Conservation (phyloP, 2,888 invertebrate genomes). For the Hydropsyche betteni region DNA sequence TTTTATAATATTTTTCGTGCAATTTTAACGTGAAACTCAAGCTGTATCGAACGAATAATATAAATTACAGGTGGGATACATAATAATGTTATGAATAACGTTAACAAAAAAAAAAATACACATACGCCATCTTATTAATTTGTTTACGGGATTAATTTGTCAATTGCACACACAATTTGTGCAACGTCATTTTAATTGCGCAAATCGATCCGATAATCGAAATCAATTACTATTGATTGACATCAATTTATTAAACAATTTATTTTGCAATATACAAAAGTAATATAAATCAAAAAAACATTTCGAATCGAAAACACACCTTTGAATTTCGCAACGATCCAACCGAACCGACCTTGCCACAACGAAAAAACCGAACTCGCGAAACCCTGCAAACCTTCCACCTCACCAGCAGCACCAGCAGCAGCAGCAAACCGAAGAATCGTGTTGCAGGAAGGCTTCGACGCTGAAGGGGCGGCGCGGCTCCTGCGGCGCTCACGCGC, state of each 20-base stretch:
- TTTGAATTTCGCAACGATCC: background rate
- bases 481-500: conserved; percentile 43
- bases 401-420: background rate
- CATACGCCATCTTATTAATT: background rate
- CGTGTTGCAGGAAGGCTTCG: conserved; percentile 14
- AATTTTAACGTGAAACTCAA: conserved; percentile 33
- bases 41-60: conserved; percentile 32
- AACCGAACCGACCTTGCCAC: no score
- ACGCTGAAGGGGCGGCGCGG: conserved; percentile 34
- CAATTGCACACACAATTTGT: background rate
- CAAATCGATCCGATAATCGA: background rate
- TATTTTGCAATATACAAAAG: no score
- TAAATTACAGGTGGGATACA: conserved; percentile 24
- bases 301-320: background rate
- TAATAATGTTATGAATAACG: conserved; percentile 14
- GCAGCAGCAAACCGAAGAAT: conserved; percentile 8
- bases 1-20: conserved; percentile 32
- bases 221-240: background rate
- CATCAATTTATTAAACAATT: background rate
- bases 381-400: no score
- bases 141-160: conserved; percentile 8
- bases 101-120: conserved; percentile 12
- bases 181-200: background rate
- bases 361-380: no score
- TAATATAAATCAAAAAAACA: no score